Evolutionary conservation across 2,888 invertebrate genomes (phyloP).

Genomic region (Bhutanitis thaidina): DNA sequence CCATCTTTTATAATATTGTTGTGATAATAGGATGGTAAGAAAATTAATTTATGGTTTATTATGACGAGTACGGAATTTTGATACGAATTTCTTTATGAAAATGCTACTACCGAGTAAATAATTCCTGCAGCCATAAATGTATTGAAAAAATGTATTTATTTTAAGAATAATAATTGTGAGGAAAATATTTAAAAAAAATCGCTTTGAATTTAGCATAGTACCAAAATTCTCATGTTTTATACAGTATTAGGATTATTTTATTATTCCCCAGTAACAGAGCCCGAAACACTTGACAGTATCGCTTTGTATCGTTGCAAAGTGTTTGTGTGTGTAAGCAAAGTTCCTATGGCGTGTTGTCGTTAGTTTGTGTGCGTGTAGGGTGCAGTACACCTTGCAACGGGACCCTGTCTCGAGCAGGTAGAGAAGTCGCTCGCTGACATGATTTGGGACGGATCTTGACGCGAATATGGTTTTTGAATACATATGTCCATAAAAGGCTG

Average conservation of each 20-base stretch:
- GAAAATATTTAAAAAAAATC: too few species aligned
- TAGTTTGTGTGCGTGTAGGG: slow-evolving; percentile 33
- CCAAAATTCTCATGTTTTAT: too few species aligned
- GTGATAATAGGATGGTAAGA: not conserved
- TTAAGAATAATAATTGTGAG: too few species aligned
- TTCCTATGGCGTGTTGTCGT: slow-evolving; percentile 28
- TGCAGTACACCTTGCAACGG: slow-evolving; percentile 74
- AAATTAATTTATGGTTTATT: too few species aligned
- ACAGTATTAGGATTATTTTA: not conserved
- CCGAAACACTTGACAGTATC: not conserved
- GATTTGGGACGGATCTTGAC: slow-evolving; percentile 61
- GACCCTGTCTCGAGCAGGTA: slow-evolving; percentile 68
- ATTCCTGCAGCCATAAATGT: too few species aligned
- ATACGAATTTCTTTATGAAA: too few species aligned
- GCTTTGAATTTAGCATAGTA: too few species aligned
- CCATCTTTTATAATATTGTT: not conserved
- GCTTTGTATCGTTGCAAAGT: slow-evolving; percentile 6
- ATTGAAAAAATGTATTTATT: too few species aligned
- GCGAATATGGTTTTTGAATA: slow-evolving; percentile 53
- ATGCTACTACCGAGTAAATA: too few species aligned
- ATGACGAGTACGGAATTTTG: too few species aligned
- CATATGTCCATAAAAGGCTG: slow-evolving; percentile 19
- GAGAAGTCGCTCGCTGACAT: slow-evolving; percentile 59
- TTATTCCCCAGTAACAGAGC: not conserved
- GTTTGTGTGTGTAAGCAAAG: slow-evolving; percentile 33